Conservation (phyloP, 2,113 vertebrate genomes). For the Nerophis ophidion region DNA sequence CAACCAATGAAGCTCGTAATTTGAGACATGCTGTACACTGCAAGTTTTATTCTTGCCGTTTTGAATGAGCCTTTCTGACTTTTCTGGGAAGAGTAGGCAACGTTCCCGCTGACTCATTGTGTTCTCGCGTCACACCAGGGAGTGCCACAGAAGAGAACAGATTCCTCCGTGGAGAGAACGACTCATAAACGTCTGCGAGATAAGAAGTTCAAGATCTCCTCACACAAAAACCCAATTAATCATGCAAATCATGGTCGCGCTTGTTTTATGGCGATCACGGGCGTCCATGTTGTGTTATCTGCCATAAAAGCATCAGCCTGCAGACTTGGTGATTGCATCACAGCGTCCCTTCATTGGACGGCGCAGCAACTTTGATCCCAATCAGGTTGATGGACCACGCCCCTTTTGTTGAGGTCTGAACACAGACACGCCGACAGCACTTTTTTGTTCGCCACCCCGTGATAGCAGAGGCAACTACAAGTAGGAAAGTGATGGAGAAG, state of each 20-base stretch:
- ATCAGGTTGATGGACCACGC: conserved; percentile 19
- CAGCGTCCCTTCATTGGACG: conserved; percentile 29
- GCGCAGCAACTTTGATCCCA: conserved; percentile 50
- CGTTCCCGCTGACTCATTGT: not conserved
- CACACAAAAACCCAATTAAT: conserved; percentile 32
- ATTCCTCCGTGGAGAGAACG: not conserved
- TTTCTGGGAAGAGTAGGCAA: not conserved
- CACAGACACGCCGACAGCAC: too few species aligned
- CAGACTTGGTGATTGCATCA: conserved; percentile 62
- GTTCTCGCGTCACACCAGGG: conserved; percentile 8
- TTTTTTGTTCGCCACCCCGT: conserved; percentile 18
- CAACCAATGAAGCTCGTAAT: too few species aligned
- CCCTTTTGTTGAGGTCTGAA: too few species aligned
- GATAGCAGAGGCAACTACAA: conserved; percentile 21
- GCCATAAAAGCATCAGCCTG: conserved; percentile 35
- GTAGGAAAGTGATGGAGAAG: conserved; percentile 56
- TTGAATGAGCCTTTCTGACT: not conserved
- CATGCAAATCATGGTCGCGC: conserved; percentile 26
- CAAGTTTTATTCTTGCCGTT: not conserved
- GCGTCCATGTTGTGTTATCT: conserved; percentile 6
- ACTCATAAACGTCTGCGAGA: conserved; percentile 2
- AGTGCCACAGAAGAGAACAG: not conserved
- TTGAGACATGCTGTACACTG: too few species aligned
- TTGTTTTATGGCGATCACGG: conserved; percentile 13
- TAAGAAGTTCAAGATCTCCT: conserved; percentile 1